Conservation (phyloP, 2,888 invertebrate genomes). For the Mesochorus sp. region DNA sequence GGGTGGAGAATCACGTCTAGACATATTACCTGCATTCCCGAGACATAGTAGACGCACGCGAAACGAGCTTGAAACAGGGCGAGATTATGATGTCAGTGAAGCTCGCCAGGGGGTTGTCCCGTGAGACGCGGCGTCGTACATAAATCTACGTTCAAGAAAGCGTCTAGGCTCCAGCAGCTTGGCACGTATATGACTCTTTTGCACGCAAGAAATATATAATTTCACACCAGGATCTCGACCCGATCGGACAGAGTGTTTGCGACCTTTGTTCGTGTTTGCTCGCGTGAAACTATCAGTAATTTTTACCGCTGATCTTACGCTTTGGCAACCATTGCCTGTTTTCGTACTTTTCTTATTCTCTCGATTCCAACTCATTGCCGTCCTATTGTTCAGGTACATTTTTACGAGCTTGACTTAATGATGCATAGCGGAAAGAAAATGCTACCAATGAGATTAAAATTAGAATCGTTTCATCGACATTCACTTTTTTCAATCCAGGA, state of each 20-base stretch:
- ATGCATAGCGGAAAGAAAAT: no score
- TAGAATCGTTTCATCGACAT: no score
- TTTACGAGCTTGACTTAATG: not conserved
- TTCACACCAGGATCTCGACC: constrained; percentile 60
- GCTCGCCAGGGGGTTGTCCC: constrained; percentile 25
- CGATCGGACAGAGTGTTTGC: not conserved
- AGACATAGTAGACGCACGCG: not conserved
- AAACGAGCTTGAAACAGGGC: constrained; percentile 53
- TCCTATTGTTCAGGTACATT: constrained; percentile 17
- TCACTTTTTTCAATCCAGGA: no score
- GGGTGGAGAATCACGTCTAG: constrained; percentile 32
- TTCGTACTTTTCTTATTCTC: not conserved
- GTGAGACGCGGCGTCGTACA: constrained; percentile 26
- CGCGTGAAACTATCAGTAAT: constrained; percentile 5
- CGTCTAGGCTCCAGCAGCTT: constrained; percentile 23
- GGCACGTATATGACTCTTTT: constrained; percentile 20
- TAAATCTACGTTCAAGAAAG: constrained; percentile 63
- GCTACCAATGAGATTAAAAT: no score
- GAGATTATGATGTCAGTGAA: constrained; percentile 63
- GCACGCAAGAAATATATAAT: constrained; percentile 63
- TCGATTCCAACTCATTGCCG: not conserved
- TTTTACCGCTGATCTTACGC: constrained; percentile 4
- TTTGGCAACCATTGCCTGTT: not conserved
- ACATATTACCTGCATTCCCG: constrained; percentile 34
- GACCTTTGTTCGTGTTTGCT: constrained; percentile 35